A percentile compares a stretch with the other conserved stretches of the same genome.
phyloP scores from a whole-genome alignment of 2,113 vertebrate genomes.

The Psettodes erumei region DNA sequence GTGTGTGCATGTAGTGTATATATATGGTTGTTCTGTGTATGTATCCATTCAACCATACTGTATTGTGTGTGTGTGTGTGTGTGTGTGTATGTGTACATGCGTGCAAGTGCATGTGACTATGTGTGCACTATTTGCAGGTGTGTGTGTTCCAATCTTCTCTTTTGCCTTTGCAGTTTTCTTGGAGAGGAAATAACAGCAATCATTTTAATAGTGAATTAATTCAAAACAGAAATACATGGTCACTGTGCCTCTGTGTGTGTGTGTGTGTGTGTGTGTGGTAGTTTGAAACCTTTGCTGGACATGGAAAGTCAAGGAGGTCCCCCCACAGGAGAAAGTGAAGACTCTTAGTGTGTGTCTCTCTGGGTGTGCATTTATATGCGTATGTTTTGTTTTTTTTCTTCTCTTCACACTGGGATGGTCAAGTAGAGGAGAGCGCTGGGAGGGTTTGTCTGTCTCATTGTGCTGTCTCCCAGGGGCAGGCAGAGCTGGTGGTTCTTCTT shows the following conservation, averaged over 20 bases:
- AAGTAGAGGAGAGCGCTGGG: constrained; percentile 43
- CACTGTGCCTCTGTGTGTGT: background rate
- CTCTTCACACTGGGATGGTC: constrained; percentile 43
- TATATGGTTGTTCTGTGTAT: constrained; percentile 6
- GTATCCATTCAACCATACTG: background rate
- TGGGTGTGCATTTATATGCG: background rate
- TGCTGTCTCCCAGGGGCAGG: constrained; percentile 29
- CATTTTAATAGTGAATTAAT: background rate
- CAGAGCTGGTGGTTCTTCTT: constrained; percentile 52
- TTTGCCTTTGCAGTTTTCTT: constrained; percentile 12
- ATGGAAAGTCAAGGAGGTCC: constrained; percentile 32
- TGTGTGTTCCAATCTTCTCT: background rate
- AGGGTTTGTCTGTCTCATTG: constrained; percentile 28
- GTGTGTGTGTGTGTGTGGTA: background rate
- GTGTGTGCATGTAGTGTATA: background rate
- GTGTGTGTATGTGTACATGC: background rate
- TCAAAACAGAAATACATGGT: background rate
- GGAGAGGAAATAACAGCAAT: background rate
- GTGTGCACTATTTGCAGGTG: constrained; percentile 27
- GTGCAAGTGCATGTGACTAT: background rate
- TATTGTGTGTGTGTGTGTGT: background rate
- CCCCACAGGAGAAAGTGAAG: constrained; percentile 17
- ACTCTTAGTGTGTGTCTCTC: background rate
- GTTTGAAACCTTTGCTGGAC: constrained; percentile 8
- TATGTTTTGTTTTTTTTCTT: background rate